Evolutionary conservation across 1,140 invertebrate genomes (phyloP).

Genomic region (Drosophila serrata): DNA sequence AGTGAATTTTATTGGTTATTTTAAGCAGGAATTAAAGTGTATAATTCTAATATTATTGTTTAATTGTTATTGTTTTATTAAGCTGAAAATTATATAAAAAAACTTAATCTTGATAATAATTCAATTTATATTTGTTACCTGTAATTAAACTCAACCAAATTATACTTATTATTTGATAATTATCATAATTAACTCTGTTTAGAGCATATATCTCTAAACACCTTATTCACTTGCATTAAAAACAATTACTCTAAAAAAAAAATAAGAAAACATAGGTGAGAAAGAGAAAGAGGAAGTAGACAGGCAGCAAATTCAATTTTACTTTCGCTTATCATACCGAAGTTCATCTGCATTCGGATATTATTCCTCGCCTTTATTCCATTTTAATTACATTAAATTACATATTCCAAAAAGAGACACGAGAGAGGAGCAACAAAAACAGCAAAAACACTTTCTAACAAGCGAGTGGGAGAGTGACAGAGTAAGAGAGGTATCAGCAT

Average conservation of each 20-base stretch:
- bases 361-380: slow-evolving; percentile 41
- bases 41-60: too few relatives aligned
- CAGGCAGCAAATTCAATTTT: slow-evolving; percentile 57
- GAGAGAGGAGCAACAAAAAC: slow-evolving; percentile 46
- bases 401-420: slow-evolving; percentile 57
- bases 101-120: neutral
- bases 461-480: slow-evolving; percentile 10
- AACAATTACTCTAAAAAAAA: slow-evolving; percentile 16
- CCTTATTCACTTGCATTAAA: slow-evolving; percentile 51
- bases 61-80: too few relatives aligned
- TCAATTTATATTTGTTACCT: neutral
- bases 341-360: slow-evolving; percentile 45
- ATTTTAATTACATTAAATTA: slow-evolving; percentile 77
- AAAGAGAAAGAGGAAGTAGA: slow-evolving; percentile 5
- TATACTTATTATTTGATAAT: neutral
- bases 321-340: slow-evolving; percentile 63
- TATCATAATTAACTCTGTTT: neutral
- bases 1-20: too few relatives aligned
- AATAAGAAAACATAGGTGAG: neutral
- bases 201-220: neutral
- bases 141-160: neutral
- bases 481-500: slow-evolving; percentile 1
- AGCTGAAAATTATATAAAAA: neutral
- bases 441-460: slow-evolving; percentile 71
- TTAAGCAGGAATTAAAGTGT: too few relatives aligned